A percentile compares a stretch with the other conserved stretches of the same genome.
phyloP scores from a whole-genome alignment of 2,113 vertebrate genomes.

The Chionis minor region DNA sequence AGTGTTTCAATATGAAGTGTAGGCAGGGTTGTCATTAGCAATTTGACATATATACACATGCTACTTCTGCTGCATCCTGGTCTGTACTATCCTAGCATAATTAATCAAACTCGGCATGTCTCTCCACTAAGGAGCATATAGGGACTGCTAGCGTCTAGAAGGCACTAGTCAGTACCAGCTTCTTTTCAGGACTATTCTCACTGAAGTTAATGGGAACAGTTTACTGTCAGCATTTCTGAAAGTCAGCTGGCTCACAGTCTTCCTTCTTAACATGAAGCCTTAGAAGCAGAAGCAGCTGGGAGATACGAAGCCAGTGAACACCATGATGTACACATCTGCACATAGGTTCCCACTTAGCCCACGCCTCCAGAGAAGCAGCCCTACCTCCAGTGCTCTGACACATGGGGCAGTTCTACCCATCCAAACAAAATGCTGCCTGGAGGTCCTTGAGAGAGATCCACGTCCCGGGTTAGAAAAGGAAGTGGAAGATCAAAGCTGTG shows the following conservation, averaged over 20 bases:
- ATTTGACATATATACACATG: conserved; percentile 12
- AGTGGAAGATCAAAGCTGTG: background rate
- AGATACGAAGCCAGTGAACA: background rate
- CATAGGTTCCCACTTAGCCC: background rate
- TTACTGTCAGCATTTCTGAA: background rate
- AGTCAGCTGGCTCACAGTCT: background rate
- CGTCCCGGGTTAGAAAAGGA: background rate
- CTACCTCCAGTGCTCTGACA: background rate
- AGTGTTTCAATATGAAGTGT: conserved; percentile 27
- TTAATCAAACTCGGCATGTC: background rate
- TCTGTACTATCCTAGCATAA: background rate
- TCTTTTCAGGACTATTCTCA: background rate
- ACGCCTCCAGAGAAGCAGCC: background rate
- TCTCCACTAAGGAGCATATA: background rate
- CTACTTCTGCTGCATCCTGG: conserved; percentile 7
- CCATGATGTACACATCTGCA: background rate
- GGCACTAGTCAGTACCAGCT: background rate
- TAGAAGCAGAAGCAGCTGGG: background rate
- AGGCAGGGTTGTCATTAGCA: conserved; percentile 38
- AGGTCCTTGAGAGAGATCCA: background rate
- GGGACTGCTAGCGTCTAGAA: background rate
- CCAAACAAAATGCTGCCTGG: background rate
- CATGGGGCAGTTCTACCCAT: accelerated
- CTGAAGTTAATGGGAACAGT: background rate
- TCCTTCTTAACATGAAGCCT: background rate